Base-by-base conservation (phyloP, 1,140 invertebrate genomes). In the Aphaenogaster floridana region DNA sequence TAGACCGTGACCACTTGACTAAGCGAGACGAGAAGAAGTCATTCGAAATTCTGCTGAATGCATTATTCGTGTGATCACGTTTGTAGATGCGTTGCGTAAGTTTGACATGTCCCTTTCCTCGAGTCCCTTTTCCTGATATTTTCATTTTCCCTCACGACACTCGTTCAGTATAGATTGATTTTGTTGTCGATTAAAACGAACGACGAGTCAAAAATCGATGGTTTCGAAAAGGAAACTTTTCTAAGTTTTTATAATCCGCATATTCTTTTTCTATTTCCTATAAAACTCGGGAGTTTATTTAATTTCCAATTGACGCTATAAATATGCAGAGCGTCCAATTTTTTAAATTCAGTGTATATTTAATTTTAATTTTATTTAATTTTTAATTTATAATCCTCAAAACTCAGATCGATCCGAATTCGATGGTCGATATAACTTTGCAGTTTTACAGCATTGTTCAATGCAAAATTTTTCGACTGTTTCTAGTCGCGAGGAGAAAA, bases 1-100 rank as follows among this genome's bases (percentile, higher is more conserved):
- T 95, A 95, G 95, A 95, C 95, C 95, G 95, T 94, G 95, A 95
- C 95, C 94, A 95, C 92, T 95, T 95, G 94, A 83, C 80, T 95
- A 94, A 94, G 94, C 94, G 92, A 28, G 28, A 94, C 93, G 89
- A 94, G 64, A 83, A 93, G 21, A 93, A 93, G 87, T 93, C 91
- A 93, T 93, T 94, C 93, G 91, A 94, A 94, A 95, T 95, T 94
- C 94, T 93, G 91, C 93, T 88, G 89, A 86, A 79, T 92, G 90
- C 90, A 88, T 81, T 72, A 76, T 90, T 92, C 90, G 85, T 86
- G 86, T 71, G 74, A 88, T 90, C 15, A 76, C 7, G 69, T 91
- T 91, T 86, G 81, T 89, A 81, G 81, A 71, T 77, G 81, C 61
- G 83, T 89, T 91, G 90, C 89, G 87, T 87, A 80, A 91, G 45